Conservation (phyloP, 2,888 invertebrate species). For the Plusia festucae region DNA sequence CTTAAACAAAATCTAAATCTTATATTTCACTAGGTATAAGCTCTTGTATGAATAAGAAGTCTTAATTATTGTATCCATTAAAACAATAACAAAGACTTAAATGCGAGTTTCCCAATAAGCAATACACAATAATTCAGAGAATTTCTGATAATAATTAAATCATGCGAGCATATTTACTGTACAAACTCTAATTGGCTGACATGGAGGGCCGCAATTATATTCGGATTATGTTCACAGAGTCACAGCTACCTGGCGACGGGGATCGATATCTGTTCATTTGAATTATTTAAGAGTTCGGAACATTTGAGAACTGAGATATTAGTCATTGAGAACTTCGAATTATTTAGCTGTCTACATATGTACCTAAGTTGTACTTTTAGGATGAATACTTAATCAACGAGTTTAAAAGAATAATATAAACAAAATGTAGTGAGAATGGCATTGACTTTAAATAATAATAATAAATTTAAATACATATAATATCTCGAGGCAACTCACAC, state of each 20-base stretch:
- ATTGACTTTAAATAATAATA: too few species aligned
- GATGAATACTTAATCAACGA: too few species aligned
- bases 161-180: conserved; percentile 34
- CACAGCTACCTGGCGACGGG: conserved; percentile 34
- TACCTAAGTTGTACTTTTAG: too few species aligned
- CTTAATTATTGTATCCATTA: too few species aligned
- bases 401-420: too few species aligned
- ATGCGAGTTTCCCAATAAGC: background rate
- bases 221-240: conserved; percentile 62
- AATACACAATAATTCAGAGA: conserved; percentile 3
- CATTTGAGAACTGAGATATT: conserved; percentile 15
- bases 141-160: conserved; percentile 27
- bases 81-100: too few species aligned
- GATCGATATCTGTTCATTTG: conserved; percentile 39
- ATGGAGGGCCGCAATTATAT: conserved; percentile 64
- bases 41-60: too few species aligned
- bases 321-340: background rate
- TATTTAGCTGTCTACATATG: background rate
- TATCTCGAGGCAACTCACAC: too few species aligned
- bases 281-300: conserved; percentile 14
- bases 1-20: too few species aligned
- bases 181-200: conserved; percentile 48
- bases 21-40: too few species aligned
- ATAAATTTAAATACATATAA: too few species aligned
- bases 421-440: too few species aligned